Base-by-base conservation (phyloP, 2,113 vertebrate genomes). In the Centropus unirufus region DNA sequence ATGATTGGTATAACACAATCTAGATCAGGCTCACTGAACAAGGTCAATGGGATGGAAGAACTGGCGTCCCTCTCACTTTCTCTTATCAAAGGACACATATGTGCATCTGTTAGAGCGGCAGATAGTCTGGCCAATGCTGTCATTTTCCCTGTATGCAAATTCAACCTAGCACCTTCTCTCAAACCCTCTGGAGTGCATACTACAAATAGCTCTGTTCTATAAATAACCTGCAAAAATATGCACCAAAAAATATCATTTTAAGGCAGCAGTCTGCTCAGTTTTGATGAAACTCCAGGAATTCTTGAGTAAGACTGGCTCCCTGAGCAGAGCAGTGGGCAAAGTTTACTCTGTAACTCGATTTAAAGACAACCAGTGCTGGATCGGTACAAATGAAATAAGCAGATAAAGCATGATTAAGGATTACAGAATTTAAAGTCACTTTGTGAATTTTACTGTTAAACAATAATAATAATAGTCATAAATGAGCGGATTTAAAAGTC, bases 151-250 rank as follows among this genome's bases (percentile, higher is more conserved):
- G 49, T 7, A 14, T 51, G 29, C 82, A 94, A 91, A 85, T 58
- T 29, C 59, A 76, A 58, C 49, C 42, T 13, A 44, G 12, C 81
- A 68, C 79, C 82, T 93, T 83, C 82, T 92, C 73, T 23, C 73
- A 68, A 84, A 67, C 26, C 5, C 81, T 67, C 47, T 22, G 84
- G 26, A 80, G 46, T 4, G 16, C 11, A 49, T 47, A 36, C 59
- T 80, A 44, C 55, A 91, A 95, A 94, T 80, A 85, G 69, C 63
- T 83, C 74, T 55, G 49, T 29, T 8, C 82, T 74, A 92, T 34
- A 92, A 95, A 95, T 88, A 95, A 92, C 55, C 29, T 29, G 82
- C 32, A 52, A 95, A 96, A 85, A 83, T 70, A 85, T 59, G 79
- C 87, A 55, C 7, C 22, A 44, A 55, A 58, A 46, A 26, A 23